phyloP scores from a whole-genome alignment of 2,888 invertebrate genomes.

The Trypoxylon attenuatum region DNA sequence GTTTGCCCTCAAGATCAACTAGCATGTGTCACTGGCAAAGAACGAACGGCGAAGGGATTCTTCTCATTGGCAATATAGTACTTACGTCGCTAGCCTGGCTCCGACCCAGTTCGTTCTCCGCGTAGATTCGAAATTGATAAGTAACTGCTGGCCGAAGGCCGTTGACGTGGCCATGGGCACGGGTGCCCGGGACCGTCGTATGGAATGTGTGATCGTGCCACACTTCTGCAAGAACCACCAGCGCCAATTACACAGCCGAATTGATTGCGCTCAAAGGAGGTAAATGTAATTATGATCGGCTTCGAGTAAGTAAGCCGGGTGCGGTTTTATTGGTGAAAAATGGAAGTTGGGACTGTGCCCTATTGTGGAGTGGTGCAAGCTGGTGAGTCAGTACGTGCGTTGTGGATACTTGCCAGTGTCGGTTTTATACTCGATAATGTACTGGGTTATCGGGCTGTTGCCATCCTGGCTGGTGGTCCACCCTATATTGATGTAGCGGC shows the following conservation, averaged over 20 bases:
- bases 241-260: too few relatives aligned
- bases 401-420: conserved; percentile 79
- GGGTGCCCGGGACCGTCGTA: conserved; percentile 88
- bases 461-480: conserved; percentile 94
- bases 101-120: conserved; percentile 91
- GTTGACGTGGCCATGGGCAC: conserved; percentile 86
- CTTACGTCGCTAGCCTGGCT: conserved; percentile 89
- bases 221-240: conserved; percentile 78
- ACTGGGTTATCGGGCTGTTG: conserved; percentile 91
- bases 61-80: conserved; percentile 22
- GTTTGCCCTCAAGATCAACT: background rate
- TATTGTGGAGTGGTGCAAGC: too few relatives aligned
- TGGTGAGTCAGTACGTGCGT: too few relatives aligned
- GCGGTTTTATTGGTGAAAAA: too few relatives aligned
- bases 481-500: conserved; percentile 88
- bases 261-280: too few relatives aligned
- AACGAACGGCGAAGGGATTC: background rate
- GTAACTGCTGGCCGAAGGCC: conserved; percentile 90
- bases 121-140: conserved; percentile 91
- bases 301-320: too few relatives aligned
- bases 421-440: conserved; percentile 92
- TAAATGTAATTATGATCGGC: too few relatives aligned
- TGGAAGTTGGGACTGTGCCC: too few relatives aligned
- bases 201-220: conserved; percentile 90
- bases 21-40: background rate